phyloP scores from a whole-genome alignment of 2,888 invertebrate species.

The Leucophora obtusa region DNA sequence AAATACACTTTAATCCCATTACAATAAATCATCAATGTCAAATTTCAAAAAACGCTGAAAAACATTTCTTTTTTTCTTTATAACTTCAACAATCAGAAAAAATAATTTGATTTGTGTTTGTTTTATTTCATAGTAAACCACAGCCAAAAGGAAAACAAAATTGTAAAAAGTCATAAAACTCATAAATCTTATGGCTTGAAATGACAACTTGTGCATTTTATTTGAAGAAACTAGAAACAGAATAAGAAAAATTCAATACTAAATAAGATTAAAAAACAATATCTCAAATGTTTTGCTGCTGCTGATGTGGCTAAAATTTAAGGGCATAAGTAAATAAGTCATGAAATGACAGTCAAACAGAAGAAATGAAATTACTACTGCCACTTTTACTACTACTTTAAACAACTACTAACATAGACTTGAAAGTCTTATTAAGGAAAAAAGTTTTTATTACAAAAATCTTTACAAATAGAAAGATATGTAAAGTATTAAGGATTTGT shows the following conservation, averaged over 20 bases:
- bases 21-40: conserved; percentile 47
- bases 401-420: neutral
- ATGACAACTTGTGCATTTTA: conserved; percentile 57
- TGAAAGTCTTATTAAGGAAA: neutral
- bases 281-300: conserved; percentile 18
- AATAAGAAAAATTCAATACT: conserved; percentile 9
- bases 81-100: too few relatives aligned
- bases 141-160: conserved; percentile 19
- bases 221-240: conserved; percentile 34
- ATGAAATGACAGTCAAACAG: conserved; percentile 29
- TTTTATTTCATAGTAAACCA: conserved; percentile 21
- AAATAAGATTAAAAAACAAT: conserved; percentile 49
- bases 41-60: conserved; percentile 1
- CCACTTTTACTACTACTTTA: conserved; percentile 7
- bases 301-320: neutral
- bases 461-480: neutral
- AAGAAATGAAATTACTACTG: conserved; percentile 6
- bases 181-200: conserved; percentile 55
- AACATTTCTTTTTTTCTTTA: conserved; percentile 16
- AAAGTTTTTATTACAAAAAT: neutral
- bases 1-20: conserved; percentile 32
- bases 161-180: conserved; percentile 54
- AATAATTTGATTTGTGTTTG: conserved; percentile 50
- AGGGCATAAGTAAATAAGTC: conserved; percentile 36
- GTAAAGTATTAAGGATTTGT: conserved; percentile 11